Conservation (phyloP, 2,113 vertebrate genomes). For the Labeo rohita region DNA sequence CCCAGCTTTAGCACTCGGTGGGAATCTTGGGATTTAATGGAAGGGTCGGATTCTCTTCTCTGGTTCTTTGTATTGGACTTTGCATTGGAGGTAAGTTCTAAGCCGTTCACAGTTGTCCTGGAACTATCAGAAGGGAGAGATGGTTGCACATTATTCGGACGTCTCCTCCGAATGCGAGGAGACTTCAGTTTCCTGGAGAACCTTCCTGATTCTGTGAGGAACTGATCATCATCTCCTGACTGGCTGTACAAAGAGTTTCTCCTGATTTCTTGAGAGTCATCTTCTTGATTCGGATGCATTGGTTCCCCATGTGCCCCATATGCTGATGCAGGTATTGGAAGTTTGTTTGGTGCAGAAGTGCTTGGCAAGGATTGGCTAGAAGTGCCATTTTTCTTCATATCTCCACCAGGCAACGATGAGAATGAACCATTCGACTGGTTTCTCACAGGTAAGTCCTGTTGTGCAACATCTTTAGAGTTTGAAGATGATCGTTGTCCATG, state of each 20-base stretch:
- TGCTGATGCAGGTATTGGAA: neutral
- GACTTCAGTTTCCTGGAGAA: conserved; percentile 65
- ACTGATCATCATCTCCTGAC: conserved; percentile 44
- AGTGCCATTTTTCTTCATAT: conserved; percentile 66
- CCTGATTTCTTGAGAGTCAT: neutral
- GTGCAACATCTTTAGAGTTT: conserved; percentile 2
- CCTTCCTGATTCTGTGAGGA: conserved; percentile 37
- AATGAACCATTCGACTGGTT: conserved; percentile 41
- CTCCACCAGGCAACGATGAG: conserved; percentile 44
- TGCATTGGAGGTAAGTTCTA: conserved; percentile 57
- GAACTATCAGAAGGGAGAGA: neutral
- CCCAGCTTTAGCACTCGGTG: conserved; percentile 65
- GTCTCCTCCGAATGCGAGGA: conserved; percentile 62
- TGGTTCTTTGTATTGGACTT: conserved; percentile 57
- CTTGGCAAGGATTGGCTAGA: conserved; percentile 36
- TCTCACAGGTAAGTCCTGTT: conserved; percentile 14
- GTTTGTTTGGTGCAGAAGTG: conserved; percentile 16
- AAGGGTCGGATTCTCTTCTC: conserved; percentile 51
- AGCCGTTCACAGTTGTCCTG: conserved; percentile 10
- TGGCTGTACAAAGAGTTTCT: conserved; percentile 49
- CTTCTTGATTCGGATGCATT: conserved; percentile 42
- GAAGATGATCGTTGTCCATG: conserved; percentile 5
- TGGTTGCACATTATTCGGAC: conserved; percentile 52
- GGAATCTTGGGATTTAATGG: conserved; percentile 44
- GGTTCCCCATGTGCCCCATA: neutral